Percentiles rank a stretch among this genome's conserved stretches.
phyloP scores from a whole-genome alignment of 2,888 invertebrate genomes.

The Odontocerum albicorne region DNA sequence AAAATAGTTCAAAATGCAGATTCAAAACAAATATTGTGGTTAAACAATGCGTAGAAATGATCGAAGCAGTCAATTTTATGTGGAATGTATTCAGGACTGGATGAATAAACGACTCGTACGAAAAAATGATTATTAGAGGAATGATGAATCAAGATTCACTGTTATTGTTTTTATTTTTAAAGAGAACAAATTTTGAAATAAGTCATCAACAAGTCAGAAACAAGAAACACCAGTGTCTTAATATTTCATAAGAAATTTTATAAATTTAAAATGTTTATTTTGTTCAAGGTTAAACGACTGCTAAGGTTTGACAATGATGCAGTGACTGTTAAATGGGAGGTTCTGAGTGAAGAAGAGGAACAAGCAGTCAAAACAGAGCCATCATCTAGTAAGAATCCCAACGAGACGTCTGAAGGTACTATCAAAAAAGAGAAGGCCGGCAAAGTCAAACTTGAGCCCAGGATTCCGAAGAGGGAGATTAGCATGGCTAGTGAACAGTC shows the following conservation, averaged over 20 bases:
- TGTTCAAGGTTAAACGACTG: slow-evolving; percentile 72
- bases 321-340: slow-evolving; percentile 83
- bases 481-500: slow-evolving; percentile 14
- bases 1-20: no score
- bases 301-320: slow-evolving; percentile 93
- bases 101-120: no score
- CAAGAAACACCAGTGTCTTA: no score
- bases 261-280: not conserved
- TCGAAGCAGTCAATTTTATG: no score
- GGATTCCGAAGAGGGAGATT: slow-evolving; percentile 21
- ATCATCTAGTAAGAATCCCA: slow-evolving; percentile 29
- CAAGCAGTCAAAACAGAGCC: slow-evolving; percentile 49
- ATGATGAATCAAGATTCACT: no score
- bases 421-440: slow-evolving; percentile 44
- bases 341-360: slow-evolving; percentile 86
- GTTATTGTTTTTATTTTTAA: no score
- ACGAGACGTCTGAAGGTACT: slow-evolving; percentile 39
- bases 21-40: no score
- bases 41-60: no score
- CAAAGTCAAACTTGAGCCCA: slow-evolving; percentile 32
- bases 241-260: not conserved
- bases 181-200: no score
- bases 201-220: no score
- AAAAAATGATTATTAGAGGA: no score
- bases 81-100: no score